Conservation (phyloP, 2,888 invertebrate genomes). For the Cheilosia impressa region DNA sequence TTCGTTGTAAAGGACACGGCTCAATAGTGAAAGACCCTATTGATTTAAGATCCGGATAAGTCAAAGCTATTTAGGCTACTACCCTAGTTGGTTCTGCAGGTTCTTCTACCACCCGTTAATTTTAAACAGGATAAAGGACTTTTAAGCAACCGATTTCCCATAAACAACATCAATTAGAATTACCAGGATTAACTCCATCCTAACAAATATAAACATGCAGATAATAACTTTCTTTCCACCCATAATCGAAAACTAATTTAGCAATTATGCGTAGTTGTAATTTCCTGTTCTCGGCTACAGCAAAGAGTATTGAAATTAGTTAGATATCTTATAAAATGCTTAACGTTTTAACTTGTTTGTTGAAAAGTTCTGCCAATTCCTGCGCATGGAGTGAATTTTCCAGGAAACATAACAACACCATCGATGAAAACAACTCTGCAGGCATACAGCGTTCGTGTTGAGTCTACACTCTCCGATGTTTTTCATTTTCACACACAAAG, state of each 20-base stretch:
- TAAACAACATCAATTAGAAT: no score
- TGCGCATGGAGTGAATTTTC: slow-evolving; percentile 9
- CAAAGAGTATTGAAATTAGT: slow-evolving; percentile 12
- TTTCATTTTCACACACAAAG: background rate
- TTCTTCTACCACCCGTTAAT: no score
- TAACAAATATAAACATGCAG: background rate
- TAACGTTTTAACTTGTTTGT: slow-evolving; percentile 17
- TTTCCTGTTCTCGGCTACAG: background rate
- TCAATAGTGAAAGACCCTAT: no score
- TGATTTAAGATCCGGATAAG: no score
- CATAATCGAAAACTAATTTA: slow-evolving; percentile 21
- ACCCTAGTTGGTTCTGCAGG: no score
- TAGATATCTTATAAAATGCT: slow-evolving; percentile 17
- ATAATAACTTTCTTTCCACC: slow-evolving; percentile 18
- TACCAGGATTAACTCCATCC: no score
- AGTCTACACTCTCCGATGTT: no score
- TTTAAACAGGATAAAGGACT: no score
- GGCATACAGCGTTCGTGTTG: background rate
- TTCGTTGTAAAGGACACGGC: no score
- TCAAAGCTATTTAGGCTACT: no score
- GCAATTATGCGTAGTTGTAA: slow-evolving; percentile 9
- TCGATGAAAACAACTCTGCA: slow-evolving; percentile 24
- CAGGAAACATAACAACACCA: slow-evolving; percentile 8
- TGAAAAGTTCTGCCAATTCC: slow-evolving; percentile 6
- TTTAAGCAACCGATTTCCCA: no score